Evolutionary conservation across 2,113 vertebrate species (phyloP).

Genomic region (Saguinus imperator): DNA sequence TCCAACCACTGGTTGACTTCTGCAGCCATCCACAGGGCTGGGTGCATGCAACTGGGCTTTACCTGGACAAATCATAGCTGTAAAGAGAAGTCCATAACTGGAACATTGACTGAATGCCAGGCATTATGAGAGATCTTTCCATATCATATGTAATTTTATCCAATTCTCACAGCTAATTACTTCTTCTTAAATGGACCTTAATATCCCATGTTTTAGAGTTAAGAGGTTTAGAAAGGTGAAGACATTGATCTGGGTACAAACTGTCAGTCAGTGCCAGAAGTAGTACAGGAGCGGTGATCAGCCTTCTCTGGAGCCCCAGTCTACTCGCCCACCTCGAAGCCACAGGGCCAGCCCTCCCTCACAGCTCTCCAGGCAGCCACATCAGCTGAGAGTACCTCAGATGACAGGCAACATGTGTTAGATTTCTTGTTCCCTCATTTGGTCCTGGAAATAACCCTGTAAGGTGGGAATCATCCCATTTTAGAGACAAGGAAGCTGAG

Average conservation of each 20-base stretch:
- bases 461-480: not conserved
- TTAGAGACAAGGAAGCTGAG: not conserved
- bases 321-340: not conserved
- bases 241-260: not conserved
- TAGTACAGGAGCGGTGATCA: not conserved
- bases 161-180: not conserved
- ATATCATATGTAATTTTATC: not conserved
- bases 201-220: not conserved
- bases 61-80: not conserved
- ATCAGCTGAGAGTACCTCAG: not conserved
- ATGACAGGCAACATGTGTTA: not conserved
- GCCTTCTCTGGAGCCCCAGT: not conserved
- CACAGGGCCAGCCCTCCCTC: not conserved
- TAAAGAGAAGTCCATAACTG: not conserved
- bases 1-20: not conserved
- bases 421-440: not conserved
- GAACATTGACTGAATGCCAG: not conserved
- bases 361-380: not conserved
- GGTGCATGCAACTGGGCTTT: not conserved
- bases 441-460: not conserved
- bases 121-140: not conserved
- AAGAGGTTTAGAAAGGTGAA: not conserved
- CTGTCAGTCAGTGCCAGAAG: not conserved
- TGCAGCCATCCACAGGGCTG: not conserved
- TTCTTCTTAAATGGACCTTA: not conserved